These are phyloP conservation scores for Tenthredo amoena DNA, from an alignment of 2,888 invertebrate genomes.

Conservation along the genomic window DNA sequence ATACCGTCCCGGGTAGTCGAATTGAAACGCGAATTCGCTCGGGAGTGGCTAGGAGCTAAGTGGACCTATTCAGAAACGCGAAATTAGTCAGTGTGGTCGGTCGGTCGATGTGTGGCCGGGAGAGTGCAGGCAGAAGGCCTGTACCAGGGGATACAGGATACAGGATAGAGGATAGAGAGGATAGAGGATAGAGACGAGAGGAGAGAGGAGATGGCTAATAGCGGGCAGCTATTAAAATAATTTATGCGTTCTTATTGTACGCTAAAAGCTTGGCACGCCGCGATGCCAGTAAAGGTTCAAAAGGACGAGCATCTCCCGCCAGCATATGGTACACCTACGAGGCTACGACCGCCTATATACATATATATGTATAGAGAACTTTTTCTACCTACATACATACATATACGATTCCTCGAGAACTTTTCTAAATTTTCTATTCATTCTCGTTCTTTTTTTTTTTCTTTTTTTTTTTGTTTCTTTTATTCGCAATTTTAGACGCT, in stretches of 20 bases:
- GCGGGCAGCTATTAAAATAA: constrained; percentile 63
- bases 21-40: constrained; percentile 48
- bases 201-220: constrained; percentile 56
- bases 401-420: no score
- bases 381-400: neutral
- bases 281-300: constrained; percentile 46
- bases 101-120: constrained; percentile 44
- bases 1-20: neutral
- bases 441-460: neutral
- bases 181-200: neutral
- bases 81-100: constrained; percentile 59
- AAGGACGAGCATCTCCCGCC: constrained; percentile 29
- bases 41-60: constrained; percentile 57
- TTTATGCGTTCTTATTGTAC: constrained; percentile 63
- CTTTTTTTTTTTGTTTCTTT: neutral
- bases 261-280: constrained; percentile 57
- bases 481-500: neutral
- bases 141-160: neutral
- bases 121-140: constrained; percentile 17
- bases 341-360: neutral
- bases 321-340: neutral
- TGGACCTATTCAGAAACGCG: constrained; percentile 62
- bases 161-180: neutral
- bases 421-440: neutral
- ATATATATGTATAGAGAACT: neutral